These are phyloP conservation scores for Tenthredo distinguenda DNA, from an alignment of 2,888 invertebrate species.

Conservation along the genomic window DNA sequence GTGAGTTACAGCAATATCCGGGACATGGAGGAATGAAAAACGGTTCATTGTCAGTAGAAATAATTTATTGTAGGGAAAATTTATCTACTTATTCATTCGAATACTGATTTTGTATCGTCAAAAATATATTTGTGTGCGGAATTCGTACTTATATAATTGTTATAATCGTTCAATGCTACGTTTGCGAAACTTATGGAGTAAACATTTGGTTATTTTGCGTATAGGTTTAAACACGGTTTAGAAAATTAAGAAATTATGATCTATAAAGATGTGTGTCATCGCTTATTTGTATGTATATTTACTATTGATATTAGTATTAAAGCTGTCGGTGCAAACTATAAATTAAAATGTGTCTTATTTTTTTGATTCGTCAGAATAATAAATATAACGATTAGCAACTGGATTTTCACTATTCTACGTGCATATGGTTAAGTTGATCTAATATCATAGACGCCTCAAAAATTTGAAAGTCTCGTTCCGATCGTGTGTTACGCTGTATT, in stretches of 20 bases:
- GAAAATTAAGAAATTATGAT: slow-evolving; percentile 23
- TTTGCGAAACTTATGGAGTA: background rate
- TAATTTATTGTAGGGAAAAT: background rate
- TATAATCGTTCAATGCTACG: background rate
- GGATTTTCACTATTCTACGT: slow-evolving; percentile 2
- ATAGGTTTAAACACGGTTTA: background rate
- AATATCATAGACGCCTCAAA: background rate
- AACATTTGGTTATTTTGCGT: background rate
- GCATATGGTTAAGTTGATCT: background rate
- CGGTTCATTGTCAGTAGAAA: background rate
- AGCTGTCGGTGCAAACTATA: slow-evolving; percentile 15
- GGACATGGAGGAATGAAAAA: background rate
- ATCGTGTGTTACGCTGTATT: background rate
- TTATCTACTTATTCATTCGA: background rate
- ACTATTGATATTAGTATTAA: slow-evolving; percentile 20
- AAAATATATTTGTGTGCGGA: background rate
- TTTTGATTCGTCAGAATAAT: slow-evolving; percentile 7
- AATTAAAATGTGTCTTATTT: background rate
- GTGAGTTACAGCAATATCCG: background rate
- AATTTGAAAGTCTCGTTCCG: background rate
- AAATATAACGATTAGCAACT: background rate
- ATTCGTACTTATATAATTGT: background rate
- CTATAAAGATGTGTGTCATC: background rate
- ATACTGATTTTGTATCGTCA: background rate
- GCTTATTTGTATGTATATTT: background rate